phyloP scores from a whole-genome alignment of 2,797 vertebrate genomes.

The Leucoraja ocellata region DNA sequence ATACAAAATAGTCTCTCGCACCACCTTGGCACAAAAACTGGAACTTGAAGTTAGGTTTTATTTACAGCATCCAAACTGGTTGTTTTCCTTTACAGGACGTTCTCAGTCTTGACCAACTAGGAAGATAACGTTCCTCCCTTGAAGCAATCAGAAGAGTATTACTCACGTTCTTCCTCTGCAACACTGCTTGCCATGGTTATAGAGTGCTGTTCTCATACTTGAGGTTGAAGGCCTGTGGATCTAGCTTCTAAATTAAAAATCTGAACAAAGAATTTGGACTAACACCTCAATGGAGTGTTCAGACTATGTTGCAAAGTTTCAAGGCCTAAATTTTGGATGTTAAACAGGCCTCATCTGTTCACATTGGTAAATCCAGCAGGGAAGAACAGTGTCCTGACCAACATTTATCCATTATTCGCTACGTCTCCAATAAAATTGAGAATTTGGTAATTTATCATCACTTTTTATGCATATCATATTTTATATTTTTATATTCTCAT shows the following conservation, averaged over 20 bases:
- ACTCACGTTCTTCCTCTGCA: not conserved
- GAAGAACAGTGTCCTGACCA: not conserved
- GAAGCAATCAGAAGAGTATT: not conserved
- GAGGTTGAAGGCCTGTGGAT: not conserved
- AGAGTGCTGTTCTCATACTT: not conserved
- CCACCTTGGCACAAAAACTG: not conserved
- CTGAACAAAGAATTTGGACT: not conserved
- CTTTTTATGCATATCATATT: no score
- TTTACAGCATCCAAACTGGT: not conserved
- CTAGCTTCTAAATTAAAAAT: not conserved
- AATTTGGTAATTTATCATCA: not conserved
- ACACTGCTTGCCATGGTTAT: not conserved
- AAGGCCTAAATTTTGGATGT: not conserved
- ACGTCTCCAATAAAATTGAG: not conserved
- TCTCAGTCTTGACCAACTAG: not conserved
- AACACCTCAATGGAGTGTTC: not conserved
- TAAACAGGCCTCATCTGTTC: not conserved
- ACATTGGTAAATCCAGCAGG: not conserved
- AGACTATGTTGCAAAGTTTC: no score
- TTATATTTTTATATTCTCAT: no score
- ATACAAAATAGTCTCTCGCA: not conserved
- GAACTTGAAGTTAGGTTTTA: not conserved
- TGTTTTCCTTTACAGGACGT: not conserved
- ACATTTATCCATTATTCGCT: not conserved
- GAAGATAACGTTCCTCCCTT: not conserved